Evolutionary conservation across 2,888 invertebrate species (phyloP).

Genomic region (Amorpha juglandis): DNA sequence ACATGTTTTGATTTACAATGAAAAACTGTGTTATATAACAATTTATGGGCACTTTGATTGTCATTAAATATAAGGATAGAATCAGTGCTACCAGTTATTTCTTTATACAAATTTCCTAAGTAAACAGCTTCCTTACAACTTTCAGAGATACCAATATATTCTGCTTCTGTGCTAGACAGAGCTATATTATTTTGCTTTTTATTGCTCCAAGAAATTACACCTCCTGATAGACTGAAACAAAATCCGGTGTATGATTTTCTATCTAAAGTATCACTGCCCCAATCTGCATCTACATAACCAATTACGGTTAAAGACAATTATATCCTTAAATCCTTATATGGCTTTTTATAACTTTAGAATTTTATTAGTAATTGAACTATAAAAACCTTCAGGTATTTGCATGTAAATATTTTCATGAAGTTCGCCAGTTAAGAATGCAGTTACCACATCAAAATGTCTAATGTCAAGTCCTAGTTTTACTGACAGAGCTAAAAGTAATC

Average conservation of each 20-base stretch:
- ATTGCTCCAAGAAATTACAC: neutral
- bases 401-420: no score
- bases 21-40: neutral
- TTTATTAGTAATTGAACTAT: constrained; percentile 12
- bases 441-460: constrained; percentile 2
- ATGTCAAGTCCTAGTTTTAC: constrained; percentile 17
- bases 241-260: no score
- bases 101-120: neutral
- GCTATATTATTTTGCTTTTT: neutral
- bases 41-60: neutral
- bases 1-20: neutral
- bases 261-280: no score
- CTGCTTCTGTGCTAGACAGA: neutral
- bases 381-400: constrained; percentile 25
- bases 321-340: constrained; percentile 26
- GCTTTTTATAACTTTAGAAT: constrained; percentile 31
- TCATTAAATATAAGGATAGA: neutral
- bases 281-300: constrained; percentile 14
- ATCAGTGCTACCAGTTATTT: neutral
- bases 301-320: constrained; percentile 2
- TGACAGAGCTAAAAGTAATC: constrained; percentile 28
- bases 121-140: no score
- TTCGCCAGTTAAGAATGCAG: constrained; percentile 26
- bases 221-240: no score
- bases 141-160: neutral